Base-by-base conservation (phyloP, 2,113 vertebrate genomes). In the Rhinopithecus roxellana region DNA sequence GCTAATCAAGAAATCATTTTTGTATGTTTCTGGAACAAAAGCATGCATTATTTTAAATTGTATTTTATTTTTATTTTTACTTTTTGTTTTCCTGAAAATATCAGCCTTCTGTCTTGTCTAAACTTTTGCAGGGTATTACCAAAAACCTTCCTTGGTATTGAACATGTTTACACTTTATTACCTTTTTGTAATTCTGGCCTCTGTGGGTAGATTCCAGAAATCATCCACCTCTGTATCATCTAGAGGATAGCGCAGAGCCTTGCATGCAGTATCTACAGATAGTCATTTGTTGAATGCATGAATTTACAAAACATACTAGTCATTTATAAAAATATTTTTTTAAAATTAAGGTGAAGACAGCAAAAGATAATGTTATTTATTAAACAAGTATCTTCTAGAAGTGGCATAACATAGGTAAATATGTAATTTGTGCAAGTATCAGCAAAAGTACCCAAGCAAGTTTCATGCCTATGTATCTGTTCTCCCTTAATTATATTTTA, bases 1-100 rank as follows among this genome's bases (percentile, higher is more conserved):
- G 9, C 23, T 10, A 22, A 35, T 22, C 10, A 5, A 64, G 9
- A 16, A 5, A 8, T 77, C 14, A 2, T 70, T 14, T 64, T 22
- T 77, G 0, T n/a, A 3, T 59, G 25, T 12, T n/a, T 82, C 59
- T 55, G 3, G 16, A 40, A 83, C 25, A 84, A 48, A 72, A 55
- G 3, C 35, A 9, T 9, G 16, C 59, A n/a, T 45, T 59, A 32
- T 72, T 95, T 78, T 13, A 70, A 61, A 12, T 9, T 40, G 4
- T 13, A 8, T 52, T 30, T 84, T 20, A 11, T 14, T 50, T 3
- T 20, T 20, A 55, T 55, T 18, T 52, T 55, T 20, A 52, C 20
- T 87, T 43, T 45, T n/a, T 97, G 23, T 40, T 70, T 90, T 74
- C 45, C 45, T n/a, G 13, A 81, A 89, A 72, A 70, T 57, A 52